These are phyloP conservation scores for Uloborus diversus DNA, from an alignment of 1,140 invertebrate genomes.

Conservation along the genomic window DNA sequence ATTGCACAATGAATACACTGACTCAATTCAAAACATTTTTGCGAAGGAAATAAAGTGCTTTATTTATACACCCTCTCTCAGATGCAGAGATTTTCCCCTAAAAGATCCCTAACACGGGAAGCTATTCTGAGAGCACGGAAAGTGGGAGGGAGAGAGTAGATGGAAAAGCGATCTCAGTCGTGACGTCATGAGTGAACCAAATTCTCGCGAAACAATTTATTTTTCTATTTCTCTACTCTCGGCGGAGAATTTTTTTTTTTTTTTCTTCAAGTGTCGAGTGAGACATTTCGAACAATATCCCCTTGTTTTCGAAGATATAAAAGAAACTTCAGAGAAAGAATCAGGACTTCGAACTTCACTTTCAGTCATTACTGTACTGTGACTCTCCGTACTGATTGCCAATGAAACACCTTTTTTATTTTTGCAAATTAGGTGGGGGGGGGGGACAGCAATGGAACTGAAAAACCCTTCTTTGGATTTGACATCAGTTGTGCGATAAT, in stretches of 20 bases:
- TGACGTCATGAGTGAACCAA: constrained; percentile 45
- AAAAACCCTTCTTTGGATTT: too few species aligned
- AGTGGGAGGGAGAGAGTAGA: constrained; percentile 25
- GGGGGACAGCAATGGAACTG: too few species aligned
- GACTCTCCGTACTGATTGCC: too few species aligned
- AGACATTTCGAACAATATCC: constrained; percentile 14
- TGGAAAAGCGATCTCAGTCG: constrained; percentile 22
- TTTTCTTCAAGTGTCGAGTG: constrained; percentile 1
- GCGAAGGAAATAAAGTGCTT: too few species aligned
- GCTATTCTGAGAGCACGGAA: constrained; percentile 25
- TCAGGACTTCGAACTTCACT: too few species aligned
- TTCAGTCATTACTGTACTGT: too few species aligned
- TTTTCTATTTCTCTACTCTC: not conserved
- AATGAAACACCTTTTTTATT: too few species aligned
- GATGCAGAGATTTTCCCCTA: constrained; percentile 6
- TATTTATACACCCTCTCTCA: not conserved
- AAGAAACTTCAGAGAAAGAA: not conserved
- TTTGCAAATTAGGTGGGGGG: too few species aligned
- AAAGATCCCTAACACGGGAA: constrained; percentile 2
- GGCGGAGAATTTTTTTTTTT: too few species aligned
- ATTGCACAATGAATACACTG: too few species aligned
- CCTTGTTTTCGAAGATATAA: not conserved
- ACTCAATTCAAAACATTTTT: too few species aligned
- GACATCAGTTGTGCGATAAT: too few species aligned
- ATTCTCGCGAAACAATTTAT: constrained; percentile 26